Base-by-base conservation (phyloP, 2,888 invertebrate genomes). In the Aromia moschata region DNA sequence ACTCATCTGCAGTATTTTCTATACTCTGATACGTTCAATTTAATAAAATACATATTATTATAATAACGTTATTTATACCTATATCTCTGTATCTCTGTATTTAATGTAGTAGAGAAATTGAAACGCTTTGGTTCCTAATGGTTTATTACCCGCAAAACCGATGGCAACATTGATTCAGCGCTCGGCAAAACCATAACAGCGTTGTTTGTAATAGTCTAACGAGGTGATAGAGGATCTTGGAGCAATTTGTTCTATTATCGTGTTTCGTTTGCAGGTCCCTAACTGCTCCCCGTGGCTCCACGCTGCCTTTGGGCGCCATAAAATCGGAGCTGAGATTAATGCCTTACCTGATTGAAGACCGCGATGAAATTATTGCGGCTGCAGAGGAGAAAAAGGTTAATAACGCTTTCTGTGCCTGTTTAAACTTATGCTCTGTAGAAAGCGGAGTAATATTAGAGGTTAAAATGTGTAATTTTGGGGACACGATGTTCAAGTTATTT, bases 271-370 rank as follows among this genome's bases (percentile, higher is more conserved):
- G 37, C 47, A 68, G 86, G 73, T 84, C 83, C 41, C 67, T 81
- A 7, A 84, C 79, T 74, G 83, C 83, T 2, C 80, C 70, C 52
- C 68, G 71, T 37, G 81, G 82, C 60, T 84, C 85, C 2, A 81
- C 84, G 1, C 73, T 87, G 20, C 81, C 81, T 41, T 77, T 84
- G 67, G 86, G 86, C 14, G 77, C 72, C 10, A 65, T 84, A 20
- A 79, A 80, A 43, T 80, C 84, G 18, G 84, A 86, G 76, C 76
- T 86, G 60, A 79, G 87, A 62, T 83, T 82, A 60, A 76, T 86
- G 74, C 76, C 85, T 41, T 70, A 66, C 75, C 80, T 71, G 80
- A 81, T 66, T 77, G 82, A 70, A 78, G 56, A 74, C 74, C 56
- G 83, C 33, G 56, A 58, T 12, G 56, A 56, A 11, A 69, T 68